Conservation (phyloP, 2,888 invertebrate genomes). For the Noctua comes region DNA sequence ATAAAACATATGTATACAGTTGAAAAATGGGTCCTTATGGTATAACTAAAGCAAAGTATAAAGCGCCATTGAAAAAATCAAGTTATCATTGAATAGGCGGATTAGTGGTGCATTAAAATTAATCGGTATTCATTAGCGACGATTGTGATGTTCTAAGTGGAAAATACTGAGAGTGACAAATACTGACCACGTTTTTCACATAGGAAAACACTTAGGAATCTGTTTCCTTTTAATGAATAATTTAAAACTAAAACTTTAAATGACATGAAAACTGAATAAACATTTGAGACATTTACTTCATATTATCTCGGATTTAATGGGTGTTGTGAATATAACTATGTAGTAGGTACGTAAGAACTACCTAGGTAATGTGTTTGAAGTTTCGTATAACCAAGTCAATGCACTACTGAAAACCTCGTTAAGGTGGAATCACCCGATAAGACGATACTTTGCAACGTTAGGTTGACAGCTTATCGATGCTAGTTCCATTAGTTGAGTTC, state of each 20-base stretch:
- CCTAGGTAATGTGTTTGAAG: constrained; percentile 6
- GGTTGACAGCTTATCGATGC: constrained; percentile 31
- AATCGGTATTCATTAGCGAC: constrained; percentile 10
- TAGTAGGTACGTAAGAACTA: background rate
- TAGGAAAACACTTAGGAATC: background rate
- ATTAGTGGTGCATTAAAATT: constrained; percentile 31
- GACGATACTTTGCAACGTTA: constrained; percentile 11
- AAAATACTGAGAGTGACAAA: background rate
- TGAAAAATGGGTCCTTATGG: background rate
- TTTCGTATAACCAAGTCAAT: constrained; percentile 24
- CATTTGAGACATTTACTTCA: background rate
- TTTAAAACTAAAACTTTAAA: background rate
- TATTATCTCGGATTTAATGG: background rate
- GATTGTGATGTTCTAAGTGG: background rate
- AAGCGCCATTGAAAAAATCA: background rate
- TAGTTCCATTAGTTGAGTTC: constrained; percentile 34
- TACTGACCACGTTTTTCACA: background rate
- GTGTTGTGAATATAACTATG: background rate
- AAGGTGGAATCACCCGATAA: constrained; percentile 25
- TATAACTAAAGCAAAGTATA: background rate
- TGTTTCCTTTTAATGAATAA: background rate
- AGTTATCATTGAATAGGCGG: constrained; percentile 14
- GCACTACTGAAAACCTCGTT: constrained; percentile 45
- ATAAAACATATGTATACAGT: background rate
- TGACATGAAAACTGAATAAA: background rate